Evolutionary conservation across 2,797 vertebrate genomes (phyloP).

Genomic region (Hapalemur alaotrensis): DNA sequence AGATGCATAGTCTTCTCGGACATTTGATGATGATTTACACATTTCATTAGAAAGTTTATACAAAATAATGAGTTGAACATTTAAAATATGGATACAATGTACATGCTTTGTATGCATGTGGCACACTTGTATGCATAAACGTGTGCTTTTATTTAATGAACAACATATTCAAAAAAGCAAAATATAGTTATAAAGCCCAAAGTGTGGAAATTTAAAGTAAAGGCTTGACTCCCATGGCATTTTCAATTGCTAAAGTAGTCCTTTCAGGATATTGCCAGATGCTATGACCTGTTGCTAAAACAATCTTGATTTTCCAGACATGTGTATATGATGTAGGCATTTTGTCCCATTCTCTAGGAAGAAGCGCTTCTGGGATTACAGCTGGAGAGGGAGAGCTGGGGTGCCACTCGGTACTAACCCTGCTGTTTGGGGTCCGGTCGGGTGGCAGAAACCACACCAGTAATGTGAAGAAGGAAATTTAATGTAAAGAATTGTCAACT

Average conservation of each 20-base stretch:
- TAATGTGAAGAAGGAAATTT: background rate
- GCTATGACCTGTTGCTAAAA: background rate
- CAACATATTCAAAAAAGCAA: background rate
- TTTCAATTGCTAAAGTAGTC: background rate
- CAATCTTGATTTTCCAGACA: background rate
- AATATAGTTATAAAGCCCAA: constrained; percentile 1
- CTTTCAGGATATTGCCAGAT: background rate
- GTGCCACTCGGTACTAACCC: background rate
- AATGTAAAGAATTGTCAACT: background rate
- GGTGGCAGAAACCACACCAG: background rate
- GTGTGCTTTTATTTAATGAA: constrained; percentile 15
- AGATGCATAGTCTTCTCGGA: background rate
- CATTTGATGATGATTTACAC: background rate
- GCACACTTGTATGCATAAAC: background rate
- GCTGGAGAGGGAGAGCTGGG: background rate
- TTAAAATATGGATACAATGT: background rate
- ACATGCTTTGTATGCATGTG: background rate
- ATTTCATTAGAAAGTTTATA: background rate
- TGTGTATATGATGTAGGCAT: background rate
- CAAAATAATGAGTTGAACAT: background rate
- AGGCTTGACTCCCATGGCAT: background rate
- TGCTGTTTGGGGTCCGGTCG: background rate
- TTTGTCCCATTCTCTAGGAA: background rate
- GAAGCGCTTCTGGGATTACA: background rate
- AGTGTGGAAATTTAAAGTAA: background rate